Evolutionary conservation across 2,888 invertebrate genomes (phyloP), one percentile per base, ranked within the genome.

Genomic region (Agonopterix arenella): DNA sequence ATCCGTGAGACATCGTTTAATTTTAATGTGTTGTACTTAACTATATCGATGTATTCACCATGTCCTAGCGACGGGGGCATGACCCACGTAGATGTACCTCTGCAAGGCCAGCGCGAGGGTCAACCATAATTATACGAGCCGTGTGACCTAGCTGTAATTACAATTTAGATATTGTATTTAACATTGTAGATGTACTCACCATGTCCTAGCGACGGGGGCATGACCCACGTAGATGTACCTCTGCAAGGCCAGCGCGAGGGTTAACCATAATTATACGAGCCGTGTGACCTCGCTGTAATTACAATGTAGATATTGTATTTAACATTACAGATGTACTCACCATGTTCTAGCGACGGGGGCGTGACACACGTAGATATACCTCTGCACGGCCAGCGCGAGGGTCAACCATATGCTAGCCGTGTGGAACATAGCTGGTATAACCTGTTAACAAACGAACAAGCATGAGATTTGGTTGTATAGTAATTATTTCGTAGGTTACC

Each of bases 1-100:
- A 13, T 1, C 13, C 13, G 13, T 13, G 13, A 13, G 13, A 13
- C 13, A 1, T 13, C 13, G 13, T 13, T 13, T 13, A 13, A 13
- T 13, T 13, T 2, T 13, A 13, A 13, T 13, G 13, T 13, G 13
- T 13, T 13, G 13, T 13, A 13, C 13, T 13, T 13, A 2, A 13
- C 13, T 13, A 13, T 13, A 13, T n/a, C n/a, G n/a, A n/a, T n/a
- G n/a, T n/a, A 92, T 94, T 81, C 88, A 94, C 90, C 13, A 13
- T n/a, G 94, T 94, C 52, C 96, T 91, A 0, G 98, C 98, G 55
- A 95, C 91, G 0, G 96, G 94, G 0, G 97, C 96, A 76, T 97
- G 97, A 70, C 97, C 98, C 97, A 98, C 97, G 82, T 97, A 98
- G 66, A 98, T 96, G 88, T 97, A 98, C 70, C 98, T 90, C 83